Evolutionary conservation across 2,888 invertebrate genomes (phyloP), one percentile per base, ranked within the genome.

Genomic region (Salticus scenicus): DNA sequence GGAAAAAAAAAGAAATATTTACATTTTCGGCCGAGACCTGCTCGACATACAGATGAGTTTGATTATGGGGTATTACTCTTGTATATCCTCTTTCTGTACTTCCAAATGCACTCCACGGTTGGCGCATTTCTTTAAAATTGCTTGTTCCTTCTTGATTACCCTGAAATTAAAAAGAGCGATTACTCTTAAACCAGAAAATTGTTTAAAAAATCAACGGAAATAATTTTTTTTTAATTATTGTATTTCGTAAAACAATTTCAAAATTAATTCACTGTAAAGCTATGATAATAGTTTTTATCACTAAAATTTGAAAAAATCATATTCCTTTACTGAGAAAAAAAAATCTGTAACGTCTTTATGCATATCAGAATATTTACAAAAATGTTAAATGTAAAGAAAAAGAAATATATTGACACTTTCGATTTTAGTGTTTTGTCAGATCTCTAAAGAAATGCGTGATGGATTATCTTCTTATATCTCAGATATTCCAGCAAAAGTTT

Each of bases 51-150:
- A 92, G 86, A 88, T 92, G 92, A n/a, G 91, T 90, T 33, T 82
- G 73, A 87, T 92, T 92, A 75, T 89, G 82, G 8, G 88, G 86
- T 10, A 71, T 89, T 90, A 92, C 89, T 37, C 91, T 87, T 0
- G 91, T 91, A 88, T 91, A 92, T 14, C 92, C 91, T 87, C 91
- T 92, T 88, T 92, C 92, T 27, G 88, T 89, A 73, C 89, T 90
- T 57, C 90, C 90, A 87, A 90, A 90, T 2, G 91, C 92, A 47
- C 91, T 91, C 91, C 91, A 92, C 0, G 75, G 80, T 20, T 87
- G 87, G 0, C 80, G 72, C 0, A 88, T 82, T 4, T 87, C 87
- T 1, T 85, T 83, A 81, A 92, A 91, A 5, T 88, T 88, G 78
- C 91, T 91, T 71, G 90, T 89, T 1, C 90, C 88, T 84, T 91